Base-by-base conservation (phyloP, 2,113 vertebrate species). In the Malurus melanocephalus region DNA sequence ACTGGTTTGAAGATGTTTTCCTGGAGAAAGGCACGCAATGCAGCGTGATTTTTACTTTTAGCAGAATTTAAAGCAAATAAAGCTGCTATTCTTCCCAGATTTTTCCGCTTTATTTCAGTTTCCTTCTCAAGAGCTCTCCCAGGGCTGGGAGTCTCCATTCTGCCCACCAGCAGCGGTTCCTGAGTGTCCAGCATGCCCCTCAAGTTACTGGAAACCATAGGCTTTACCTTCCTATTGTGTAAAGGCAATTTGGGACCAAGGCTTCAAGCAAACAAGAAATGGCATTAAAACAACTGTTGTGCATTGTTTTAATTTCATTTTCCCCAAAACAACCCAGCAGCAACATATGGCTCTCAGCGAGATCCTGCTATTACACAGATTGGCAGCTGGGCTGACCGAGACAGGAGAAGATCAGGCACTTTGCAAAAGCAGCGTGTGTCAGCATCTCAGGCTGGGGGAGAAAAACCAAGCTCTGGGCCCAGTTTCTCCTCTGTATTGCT, bases 261-360 rank as follows among this genome's bases (percentile, higher is more conserved):
- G 43, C 45, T 66, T 81, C 62, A 40, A 86, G 26, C 16, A 91
- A 91, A 91, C 48, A 84, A 86, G 87, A 86, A 89, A 94, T 69
- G 55, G 13, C 73, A 91, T 81, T 79, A 62, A 87, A 91, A 79
- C 43, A 89, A 85, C 73, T 72, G 40, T 30, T 73, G 33, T 46
- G 51, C 42, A 42, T 89, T 83, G 45, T 12, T 88, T 78, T 69
- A 72, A 93, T 93, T 94, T 80, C 57, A 77, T 94, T 91, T 90
- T 49, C 15, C 65, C 67, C 32, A 10, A 48, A 66, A 89, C 57
- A 85, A 32, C 53, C 76, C 72, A 93, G 79, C 68, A 73, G 53
- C 52, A 95, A 48, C 66, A 81, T 85, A 87, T 49, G 60, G 38
- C 67, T 81, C 23, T 84, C 65, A 13, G 74, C 49, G 51, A 93